phyloP scores from a whole-genome alignment of 1,140 invertebrate genomes.

The Drosophila auraria region DNA sequence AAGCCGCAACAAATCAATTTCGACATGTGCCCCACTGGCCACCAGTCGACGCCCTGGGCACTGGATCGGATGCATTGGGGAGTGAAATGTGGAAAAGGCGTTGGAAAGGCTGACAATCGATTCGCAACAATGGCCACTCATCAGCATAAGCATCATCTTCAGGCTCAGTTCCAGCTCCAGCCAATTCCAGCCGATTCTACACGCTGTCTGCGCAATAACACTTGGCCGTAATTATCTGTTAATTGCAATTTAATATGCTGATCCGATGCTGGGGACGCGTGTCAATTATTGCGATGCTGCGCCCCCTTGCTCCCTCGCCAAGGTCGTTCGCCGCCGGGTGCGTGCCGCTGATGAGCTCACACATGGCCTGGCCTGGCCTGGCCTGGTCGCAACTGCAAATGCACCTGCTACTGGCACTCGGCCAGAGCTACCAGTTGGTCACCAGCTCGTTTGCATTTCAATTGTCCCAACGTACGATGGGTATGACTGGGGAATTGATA shows the following conservation, averaged over 20 bases:
- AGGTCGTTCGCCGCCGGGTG: slow-evolving; percentile 65
- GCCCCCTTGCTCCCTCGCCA: slow-evolving; percentile 41
- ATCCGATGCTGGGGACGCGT: slow-evolving; percentile 25
- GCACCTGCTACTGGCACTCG: slow-evolving; percentile 61
- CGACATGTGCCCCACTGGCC: slow-evolving; percentile 55
- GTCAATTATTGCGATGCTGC: slow-evolving; percentile 22
- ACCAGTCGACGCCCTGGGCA: slow-evolving; percentile 33
- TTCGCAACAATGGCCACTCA: slow-evolving; percentile 14
- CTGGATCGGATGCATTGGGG: slow-evolving; percentile 31
- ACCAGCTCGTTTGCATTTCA: slow-evolving; percentile 68
- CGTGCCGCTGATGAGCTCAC: slow-evolving; percentile 72
- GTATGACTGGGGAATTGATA: slow-evolving; percentile 3
- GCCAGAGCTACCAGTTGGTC: slow-evolving; percentile 44
- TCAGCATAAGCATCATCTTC: slow-evolving; percentile 1
- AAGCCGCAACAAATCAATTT: slow-evolving; percentile 74
- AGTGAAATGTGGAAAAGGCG: slow-evolving; percentile 6
- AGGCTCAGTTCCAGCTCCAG: neutral
- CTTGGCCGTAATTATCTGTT: slow-evolving; percentile 63
- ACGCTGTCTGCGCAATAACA: slow-evolving; percentile 27
- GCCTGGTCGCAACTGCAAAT: slow-evolving; percentile 33
- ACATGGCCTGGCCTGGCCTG: slow-evolving; percentile 25
- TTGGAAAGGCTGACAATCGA: slow-evolving; percentile 28
- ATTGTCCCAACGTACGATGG: slow-evolving; percentile 55
- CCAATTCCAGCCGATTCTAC: slow-evolving; percentile 6
- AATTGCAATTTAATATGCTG: slow-evolving; percentile 73